Conservation (phyloP, 2,888 invertebrate species). For the Gryllus longicercus region DNA sequence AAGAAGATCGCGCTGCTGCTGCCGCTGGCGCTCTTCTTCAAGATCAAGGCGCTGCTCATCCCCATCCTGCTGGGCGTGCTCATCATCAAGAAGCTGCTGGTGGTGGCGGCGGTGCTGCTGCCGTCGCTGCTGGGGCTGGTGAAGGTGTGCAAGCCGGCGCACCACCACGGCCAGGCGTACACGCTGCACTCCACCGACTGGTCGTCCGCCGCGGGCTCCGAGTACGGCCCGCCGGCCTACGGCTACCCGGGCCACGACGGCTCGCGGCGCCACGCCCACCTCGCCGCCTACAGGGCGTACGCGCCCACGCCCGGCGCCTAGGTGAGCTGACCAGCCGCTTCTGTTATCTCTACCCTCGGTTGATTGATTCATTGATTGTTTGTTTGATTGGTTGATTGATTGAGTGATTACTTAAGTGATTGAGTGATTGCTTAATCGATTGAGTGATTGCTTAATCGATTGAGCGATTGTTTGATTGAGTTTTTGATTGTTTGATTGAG, state of each 20-base stretch:
- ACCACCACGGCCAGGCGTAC: not conserved
- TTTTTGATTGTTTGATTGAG: too few relatives aligned
- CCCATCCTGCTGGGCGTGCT: constrained; percentile 61
- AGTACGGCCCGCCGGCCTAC: not conserved
- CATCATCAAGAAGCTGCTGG: constrained; percentile 63
- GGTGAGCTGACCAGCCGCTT: not conserved
- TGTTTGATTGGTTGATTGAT: too few relatives aligned
- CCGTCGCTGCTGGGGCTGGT: constrained; percentile 56
- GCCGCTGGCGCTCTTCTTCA: constrained; percentile 46
- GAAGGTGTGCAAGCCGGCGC: constrained; percentile 44
- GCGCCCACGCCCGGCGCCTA: not conserved
- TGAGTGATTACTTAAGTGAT: too few relatives aligned
- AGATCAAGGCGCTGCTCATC: constrained; percentile 56
- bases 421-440: too few relatives aligned
- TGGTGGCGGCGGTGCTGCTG: constrained; percentile 58
- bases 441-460: too few relatives aligned
- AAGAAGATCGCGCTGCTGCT: constrained; percentile 39
- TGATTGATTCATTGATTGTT: too few relatives aligned
- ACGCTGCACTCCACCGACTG: constrained; percentile 22
- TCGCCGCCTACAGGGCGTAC: not conserved
- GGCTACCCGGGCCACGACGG: not conserved
- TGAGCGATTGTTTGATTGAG: too few relatives aligned
- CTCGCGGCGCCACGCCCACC: not conserved
- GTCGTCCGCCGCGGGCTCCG: constrained; percentile 21
- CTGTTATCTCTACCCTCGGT: not conserved